Evolutionary conservation across 1,140 invertebrate genomes (phyloP), one percentile per base, ranked within the genome.

Genomic region (Hypothenemus hampei): DNA sequence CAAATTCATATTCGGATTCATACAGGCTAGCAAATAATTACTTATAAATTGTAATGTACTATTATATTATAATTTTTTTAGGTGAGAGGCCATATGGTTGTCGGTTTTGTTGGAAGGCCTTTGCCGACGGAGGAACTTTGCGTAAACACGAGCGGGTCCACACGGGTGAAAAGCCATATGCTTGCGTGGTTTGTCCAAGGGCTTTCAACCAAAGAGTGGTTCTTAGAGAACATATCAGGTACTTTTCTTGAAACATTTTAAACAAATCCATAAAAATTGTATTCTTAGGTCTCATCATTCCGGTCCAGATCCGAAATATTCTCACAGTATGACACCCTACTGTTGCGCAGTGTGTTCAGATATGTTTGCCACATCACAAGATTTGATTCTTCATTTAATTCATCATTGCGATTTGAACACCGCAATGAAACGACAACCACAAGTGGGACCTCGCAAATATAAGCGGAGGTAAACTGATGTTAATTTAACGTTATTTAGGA

Each of bases 141-240:
- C 83, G 94, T 8, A 91, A 98, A 65, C 97, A 99, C 72, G 97
- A 98, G 68, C 83, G 98, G 53, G 99, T 97, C 33, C 96, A 99
- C 67, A 96, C 93, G 0, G 88, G 91, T 8, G 91, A 93, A 65
- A 98, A 98, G 73, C 92, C 94, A 11, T 97, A 95, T 72, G 87
- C 85, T 23, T 99, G 97, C 69, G 86, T 91, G n/a, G 85, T 94
- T 33, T 99, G 97, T 72, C 86, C 85, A 8, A 80, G 86, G 40
- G 86, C 87, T 19, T 90, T 89, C 64, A 90, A 90, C 76, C 87
- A 89, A 69, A 80, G 87, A 63, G 86, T 91, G 2, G 87, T 89
- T 21, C 69, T 91, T 13, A 75, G 87, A 15, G 87, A 89, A 65
- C 87, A 89, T 63, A 86, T 91, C 15, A 77, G 87, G 51, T 46